Base-by-base conservation (phyloP, 2,113 vertebrate genomes). In the Toxotes jaculatrix region DNA sequence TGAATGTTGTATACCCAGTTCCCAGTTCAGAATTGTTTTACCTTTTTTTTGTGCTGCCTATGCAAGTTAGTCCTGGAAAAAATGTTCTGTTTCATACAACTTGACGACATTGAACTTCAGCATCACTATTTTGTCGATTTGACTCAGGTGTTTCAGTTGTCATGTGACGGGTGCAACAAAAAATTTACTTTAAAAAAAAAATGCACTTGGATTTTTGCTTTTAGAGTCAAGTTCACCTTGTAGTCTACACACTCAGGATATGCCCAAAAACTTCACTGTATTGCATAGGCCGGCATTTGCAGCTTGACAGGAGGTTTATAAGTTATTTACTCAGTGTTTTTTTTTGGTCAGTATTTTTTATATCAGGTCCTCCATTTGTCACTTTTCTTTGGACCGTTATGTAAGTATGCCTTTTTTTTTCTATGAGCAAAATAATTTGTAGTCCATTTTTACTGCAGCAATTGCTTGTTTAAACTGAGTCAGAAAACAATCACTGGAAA, bases 101-200 rank as follows among this genome's bases (percentile, higher is more conserved):
- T 95, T 96, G 94, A 96, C 91, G 93, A 97, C 95, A 93, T 94
- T 23, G 67, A 68, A 51, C 93, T 93, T 92, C 93, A 94, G 94
- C 42, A 68, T 73, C 23, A 3, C 61, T 19, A 19, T 71, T 51
- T 13, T 74, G 51, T 63, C 32, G 0, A 71, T 77, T 75, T 70
- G 68, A 71, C 68, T 70, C 32, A 11, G 55, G 45, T 19, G 1
- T 62, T 62, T 68, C 16, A 49, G 14, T 76, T 67, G 9, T 40
- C 31, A 14, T 64, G 32, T 57, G 64, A 68, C 2, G 0, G 36
- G 64, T 78, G 59, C 45, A 76, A 80, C 77, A 81, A 55, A 34
- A 23, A 31, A 43, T 11, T 49, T 12, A 23, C 9, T 21, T 31
- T 27, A 27, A 27, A 27, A 27, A n/a, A 65, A 32, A 71, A 61